Conservation (phyloP, 2,797 vertebrate species). For the Ctenopoma kingsleyae region DNA sequence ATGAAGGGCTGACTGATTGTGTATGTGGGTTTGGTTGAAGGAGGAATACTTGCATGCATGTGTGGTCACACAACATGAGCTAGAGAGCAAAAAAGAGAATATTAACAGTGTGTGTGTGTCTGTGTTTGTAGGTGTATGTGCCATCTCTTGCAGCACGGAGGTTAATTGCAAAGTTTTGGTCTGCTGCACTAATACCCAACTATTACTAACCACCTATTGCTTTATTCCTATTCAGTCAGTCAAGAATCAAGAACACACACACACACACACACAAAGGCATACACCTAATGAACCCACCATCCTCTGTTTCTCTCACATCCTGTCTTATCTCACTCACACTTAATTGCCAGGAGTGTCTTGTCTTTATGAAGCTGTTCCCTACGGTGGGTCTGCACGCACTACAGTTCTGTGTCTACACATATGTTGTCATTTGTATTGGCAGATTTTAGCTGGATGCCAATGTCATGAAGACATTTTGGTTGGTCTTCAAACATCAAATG, state of each 20-base stretch:
- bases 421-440: neutral
- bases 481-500: neutral
- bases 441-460: neutral
- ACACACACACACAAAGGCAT: neutral
- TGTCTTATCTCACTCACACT: constrained; percentile 38
- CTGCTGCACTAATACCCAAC: constrained; percentile 63
- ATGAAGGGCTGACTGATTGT: constrained; percentile 46
- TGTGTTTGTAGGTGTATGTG: constrained; percentile 19
- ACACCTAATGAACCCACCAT: constrained; percentile 18
- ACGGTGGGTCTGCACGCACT: constrained; percentile 26
- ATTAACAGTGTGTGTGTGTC: constrained; percentile 27
- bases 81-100: constrained; percentile 1
- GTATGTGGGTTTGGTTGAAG: constrained; percentile 14
- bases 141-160: constrained; percentile 47
- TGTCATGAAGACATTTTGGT: neutral
- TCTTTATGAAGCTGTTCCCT: constrained; percentile 65
- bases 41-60: neutral
- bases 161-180: constrained; percentile 74
- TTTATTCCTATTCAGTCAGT: constrained; percentile 66
- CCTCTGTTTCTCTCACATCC: neutral
- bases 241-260: constrained; percentile 36
- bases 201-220: constrained; percentile 63
- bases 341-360: constrained; percentile 66
- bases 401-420: neutral
- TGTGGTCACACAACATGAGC: neutral